These are phyloP conservation scores for Sebastes flavidus DNA, from an alignment of 2,797 vertebrate species.

Conservation along the genomic window DNA sequence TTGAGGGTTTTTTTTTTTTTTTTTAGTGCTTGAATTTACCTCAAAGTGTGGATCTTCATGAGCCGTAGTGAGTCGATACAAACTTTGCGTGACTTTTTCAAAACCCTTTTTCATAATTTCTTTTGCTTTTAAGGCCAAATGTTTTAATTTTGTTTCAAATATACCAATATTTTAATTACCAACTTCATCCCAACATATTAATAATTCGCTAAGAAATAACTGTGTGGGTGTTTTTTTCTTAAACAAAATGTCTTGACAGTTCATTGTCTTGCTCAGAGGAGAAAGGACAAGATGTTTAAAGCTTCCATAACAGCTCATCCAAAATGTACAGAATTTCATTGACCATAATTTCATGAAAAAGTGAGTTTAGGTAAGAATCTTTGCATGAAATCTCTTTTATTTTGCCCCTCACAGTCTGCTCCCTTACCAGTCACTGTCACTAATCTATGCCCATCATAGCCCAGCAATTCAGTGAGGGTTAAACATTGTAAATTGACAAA, in stretches of 20 bases:
- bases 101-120: not conserved
- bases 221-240: not conserved
- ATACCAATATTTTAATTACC: not conserved
- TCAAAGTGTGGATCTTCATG: not conserved
- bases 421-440: not conserved
- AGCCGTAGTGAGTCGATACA: not conserved
- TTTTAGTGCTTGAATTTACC: constrained; percentile 26
- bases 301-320: not conserved
- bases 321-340: not conserved
- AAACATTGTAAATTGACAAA: constrained; percentile 13
- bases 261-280: not conserved
- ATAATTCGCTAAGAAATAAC: not conserved
- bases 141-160: not conserved
- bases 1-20: not conserved
- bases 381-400: constrained; percentile 1
- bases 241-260: not conserved
- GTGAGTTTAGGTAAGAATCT: not conserved
- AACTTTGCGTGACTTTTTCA: not conserved
- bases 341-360: not conserved
- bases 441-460: not conserved
- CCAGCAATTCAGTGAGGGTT: not conserved
- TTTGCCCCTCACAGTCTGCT: not conserved
- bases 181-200: constrained; percentile 1
- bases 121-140: constrained; percentile 35
- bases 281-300: not conserved